Evolutionary conservation across 2,888 invertebrate genomes (phyloP).

Genomic region (Oxycera nigricornis): DNA sequence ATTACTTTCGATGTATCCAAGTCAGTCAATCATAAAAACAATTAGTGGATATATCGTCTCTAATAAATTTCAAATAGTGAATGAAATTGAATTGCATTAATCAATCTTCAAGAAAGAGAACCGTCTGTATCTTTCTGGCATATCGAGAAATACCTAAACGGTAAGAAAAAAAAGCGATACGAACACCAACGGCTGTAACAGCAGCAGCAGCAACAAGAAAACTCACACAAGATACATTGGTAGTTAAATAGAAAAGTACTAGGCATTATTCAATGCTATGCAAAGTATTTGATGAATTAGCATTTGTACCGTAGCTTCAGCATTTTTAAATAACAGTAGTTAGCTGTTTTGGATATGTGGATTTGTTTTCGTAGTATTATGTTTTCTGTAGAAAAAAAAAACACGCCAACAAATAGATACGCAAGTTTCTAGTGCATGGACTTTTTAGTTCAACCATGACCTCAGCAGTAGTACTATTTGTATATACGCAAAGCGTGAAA

Average conservation of each 20-base stretch:
- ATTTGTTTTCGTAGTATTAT: no score
- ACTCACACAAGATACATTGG: background rate
- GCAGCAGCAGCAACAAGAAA: background rate
- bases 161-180: background rate
- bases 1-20: conserved; percentile 4
- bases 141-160: background rate
- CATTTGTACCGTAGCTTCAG: background rate
- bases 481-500: no score
- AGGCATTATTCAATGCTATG: conserved; percentile 1
- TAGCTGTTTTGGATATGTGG: no score
- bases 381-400: no score
- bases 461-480: no score
- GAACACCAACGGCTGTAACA: background rate
- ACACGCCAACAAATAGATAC: no score
- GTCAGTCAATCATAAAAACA: conserved; percentile 16
- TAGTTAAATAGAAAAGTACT: background rate
- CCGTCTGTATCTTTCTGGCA: background rate
- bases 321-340: conserved; percentile 23
- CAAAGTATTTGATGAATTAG: conserved; percentile 17
- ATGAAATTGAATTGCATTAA: conserved; percentile 23
- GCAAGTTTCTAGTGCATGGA: no score
- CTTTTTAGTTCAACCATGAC: no score
- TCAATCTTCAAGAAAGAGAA: conserved; percentile 11
- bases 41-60: conserved; percentile 20
- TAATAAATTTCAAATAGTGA: conserved; percentile 28